Base-by-base conservation (phyloP, 2,113 vertebrate genomes). In the Serinus canaria region DNA sequence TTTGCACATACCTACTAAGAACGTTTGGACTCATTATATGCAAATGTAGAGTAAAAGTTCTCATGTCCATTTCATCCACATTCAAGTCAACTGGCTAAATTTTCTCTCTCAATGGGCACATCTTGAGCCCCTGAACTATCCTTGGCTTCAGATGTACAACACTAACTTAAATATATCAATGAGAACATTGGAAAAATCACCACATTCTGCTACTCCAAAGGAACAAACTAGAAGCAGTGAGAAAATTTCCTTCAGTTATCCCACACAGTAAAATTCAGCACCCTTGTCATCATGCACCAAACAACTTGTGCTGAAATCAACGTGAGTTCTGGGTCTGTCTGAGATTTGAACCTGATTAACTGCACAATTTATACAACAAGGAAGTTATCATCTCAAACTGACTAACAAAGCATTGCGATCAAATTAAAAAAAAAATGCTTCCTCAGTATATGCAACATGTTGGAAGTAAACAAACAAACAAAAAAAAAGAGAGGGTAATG, bases 1-100 rank as follows among this genome's bases (percentile, higher is more conserved):
- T 79, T 52, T 49, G 64, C 31, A 78, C 17, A 33, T 27, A 75
- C 6, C 59, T 79, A 78, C 30, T 47, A 53, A 89, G 77, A 92
- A 60, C 0, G 0, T 0, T 55, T 41, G 30, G 21, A 62, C 19
- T 73, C 5, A n/a, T 20, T 16, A 23, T 2, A 68, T 3, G 4
- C 7, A 11, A 50, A 62, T 2, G 3, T 55, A 79, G 53, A 85
- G 22, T 25, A 68, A 66, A 35, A 69, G 16, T 73, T 83, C 25
- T 76, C 13, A 19, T 27, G 21, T 80, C 67, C 25, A 35, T 85
- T 91, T 85, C 7, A 85, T 62, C 37, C 58, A 44, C 31, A 58
- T 53, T 76, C 17, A 76, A 85, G 37, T 30, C 77, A 94, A 59
- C 6, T 22, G 18, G 37, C 28, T 62, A 43, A 28, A 39, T 58